Percentiles rank a stretch among this genome's conserved stretches.
These are phyloP conservation scores for Thalassoma bifasciatum DNA, from an alignment of 2,113 vertebrate genomes.

Conservation along the genomic window DNA sequence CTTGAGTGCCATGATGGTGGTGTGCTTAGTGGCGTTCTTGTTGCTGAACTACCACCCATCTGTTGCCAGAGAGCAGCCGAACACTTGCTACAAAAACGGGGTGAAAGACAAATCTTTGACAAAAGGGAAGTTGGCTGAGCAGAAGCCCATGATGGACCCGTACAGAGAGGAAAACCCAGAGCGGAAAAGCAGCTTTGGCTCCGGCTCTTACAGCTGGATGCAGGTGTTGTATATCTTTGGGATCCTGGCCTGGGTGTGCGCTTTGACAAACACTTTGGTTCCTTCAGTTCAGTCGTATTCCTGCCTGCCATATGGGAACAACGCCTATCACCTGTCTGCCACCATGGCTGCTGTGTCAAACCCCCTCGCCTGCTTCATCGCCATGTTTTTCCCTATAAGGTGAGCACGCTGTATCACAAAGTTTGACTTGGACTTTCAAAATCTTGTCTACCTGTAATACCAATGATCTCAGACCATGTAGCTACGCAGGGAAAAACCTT, in stretches of 20 bases:
- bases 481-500: no score
- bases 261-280: slow-evolving; percentile 84
- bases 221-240: slow-evolving; percentile 82
- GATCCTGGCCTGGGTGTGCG: slow-evolving; percentile 83
- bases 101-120: slow-evolving; percentile 10
- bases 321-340: slow-evolving; percentile 83
- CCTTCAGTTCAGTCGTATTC: slow-evolving; percentile 88
- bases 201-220: slow-evolving; percentile 66
- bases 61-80: slow-evolving; percentile 58
- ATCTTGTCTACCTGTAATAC: no score
- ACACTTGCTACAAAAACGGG: slow-evolving; percentile 30
- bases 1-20: slow-evolving; percentile 84
- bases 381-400: slow-evolving; percentile 83
- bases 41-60: slow-evolving; percentile 82
- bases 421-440: no score
- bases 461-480: no score
- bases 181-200: slow-evolving; percentile 62
- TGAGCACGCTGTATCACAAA: slow-evolving; percentile 39
- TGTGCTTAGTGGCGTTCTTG: slow-evolving; percentile 81
- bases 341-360: slow-evolving; percentile 84
- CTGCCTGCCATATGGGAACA: slow-evolving; percentile 86
- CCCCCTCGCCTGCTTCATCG: slow-evolving; percentile 86
- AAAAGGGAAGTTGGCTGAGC: slow-evolving; percentile 48
- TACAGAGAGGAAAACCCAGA: slow-evolving; percentile 2
- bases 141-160: slow-evolving; percentile 71